Conservation (phyloP, 2,888 invertebrate species). For the Perizoma flavofasciatum region DNA sequence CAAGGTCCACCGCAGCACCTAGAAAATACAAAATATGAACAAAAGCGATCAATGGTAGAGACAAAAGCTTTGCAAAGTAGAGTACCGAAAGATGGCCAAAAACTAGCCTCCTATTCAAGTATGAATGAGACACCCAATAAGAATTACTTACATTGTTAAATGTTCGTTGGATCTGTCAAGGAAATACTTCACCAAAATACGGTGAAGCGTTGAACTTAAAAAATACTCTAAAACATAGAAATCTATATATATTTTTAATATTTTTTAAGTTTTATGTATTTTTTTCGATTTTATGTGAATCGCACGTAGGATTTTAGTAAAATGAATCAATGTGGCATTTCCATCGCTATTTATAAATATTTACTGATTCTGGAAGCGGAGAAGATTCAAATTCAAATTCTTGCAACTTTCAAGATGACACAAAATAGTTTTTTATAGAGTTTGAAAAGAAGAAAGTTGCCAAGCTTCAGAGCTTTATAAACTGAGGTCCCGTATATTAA, state of each 20-base stretch:
- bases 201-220: slow-evolving; percentile 5
- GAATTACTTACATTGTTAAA: too few species aligned
- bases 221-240: slow-evolving; percentile 5
- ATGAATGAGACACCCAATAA: too few species aligned
- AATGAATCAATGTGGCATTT: neutral
- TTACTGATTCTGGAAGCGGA: slow-evolving; percentile 3
- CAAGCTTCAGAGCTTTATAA: too few species aligned
- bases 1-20: slow-evolving; percentile 24
- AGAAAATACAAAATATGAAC: too few species aligned
- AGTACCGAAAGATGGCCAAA: too few species aligned
- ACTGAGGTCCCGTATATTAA: too few species aligned
- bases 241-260: slow-evolving; percentile 2
- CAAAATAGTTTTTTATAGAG: neutral
- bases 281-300: slow-evolving; percentile 12
- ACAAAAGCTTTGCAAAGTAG: too few species aligned
- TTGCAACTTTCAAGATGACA: neutral
- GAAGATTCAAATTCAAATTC: neutral
- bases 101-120: too few species aligned
- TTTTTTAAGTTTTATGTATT: slow-evolving; percentile 11
- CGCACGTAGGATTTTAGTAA: slow-evolving; percentile 3
- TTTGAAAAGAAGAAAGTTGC: neutral
- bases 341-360: slow-evolving; percentile 2
- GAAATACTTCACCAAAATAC: slow-evolving; percentile 4
- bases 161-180: neutral
- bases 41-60: too few species aligned